A percentile compares a stretch with the other conserved stretches of the same genome.
Conservation (phyloP, 2,888 invertebrate genomes). For the Chloromyia formosa region DNA sequence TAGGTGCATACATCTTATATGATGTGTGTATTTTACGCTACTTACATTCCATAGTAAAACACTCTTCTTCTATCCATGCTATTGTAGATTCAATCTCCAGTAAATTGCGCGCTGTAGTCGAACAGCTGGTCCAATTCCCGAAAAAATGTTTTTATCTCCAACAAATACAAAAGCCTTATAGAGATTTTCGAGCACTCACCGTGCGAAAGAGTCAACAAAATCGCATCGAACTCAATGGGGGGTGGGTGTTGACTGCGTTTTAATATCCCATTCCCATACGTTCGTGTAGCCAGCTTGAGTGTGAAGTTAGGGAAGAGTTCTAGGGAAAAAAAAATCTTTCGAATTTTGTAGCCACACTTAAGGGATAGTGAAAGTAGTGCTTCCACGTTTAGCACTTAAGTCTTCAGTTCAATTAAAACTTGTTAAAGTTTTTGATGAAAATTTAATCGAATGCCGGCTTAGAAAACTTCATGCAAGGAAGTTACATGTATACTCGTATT, state of each 20-base stretch:
- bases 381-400: constrained; percentile 14
- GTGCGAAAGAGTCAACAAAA: constrained; percentile 27
- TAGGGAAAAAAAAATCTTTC: constrained; percentile 24
- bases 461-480: not conserved
- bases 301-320: not conserved
- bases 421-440: constrained; percentile 33
- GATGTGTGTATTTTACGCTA: constrained; percentile 4
- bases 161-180: constrained; percentile 47
- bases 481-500: too few species aligned
- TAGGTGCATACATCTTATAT: not conserved
- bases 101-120: not conserved
- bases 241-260: constrained; percentile 12
- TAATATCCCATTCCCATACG: not conserved
- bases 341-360: constrained; percentile 33
- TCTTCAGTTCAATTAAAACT: constrained; percentile 31
- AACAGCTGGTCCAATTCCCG: constrained; percentile 47
- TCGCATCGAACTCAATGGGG: constrained; percentile 7
- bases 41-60: not conserved
- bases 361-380: constrained; percentile 13
- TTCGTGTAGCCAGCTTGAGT: not conserved
- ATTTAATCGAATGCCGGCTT: constrained; percentile 16
- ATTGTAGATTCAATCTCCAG: constrained; percentile 3
- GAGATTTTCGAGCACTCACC: constrained; percentile 27
- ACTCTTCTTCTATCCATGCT: not conserved
- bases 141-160: constrained; percentile 47